Conservation (phyloP, 92 coral and sea anemone genomes). For the Virgularia gustaviana region DNA sequence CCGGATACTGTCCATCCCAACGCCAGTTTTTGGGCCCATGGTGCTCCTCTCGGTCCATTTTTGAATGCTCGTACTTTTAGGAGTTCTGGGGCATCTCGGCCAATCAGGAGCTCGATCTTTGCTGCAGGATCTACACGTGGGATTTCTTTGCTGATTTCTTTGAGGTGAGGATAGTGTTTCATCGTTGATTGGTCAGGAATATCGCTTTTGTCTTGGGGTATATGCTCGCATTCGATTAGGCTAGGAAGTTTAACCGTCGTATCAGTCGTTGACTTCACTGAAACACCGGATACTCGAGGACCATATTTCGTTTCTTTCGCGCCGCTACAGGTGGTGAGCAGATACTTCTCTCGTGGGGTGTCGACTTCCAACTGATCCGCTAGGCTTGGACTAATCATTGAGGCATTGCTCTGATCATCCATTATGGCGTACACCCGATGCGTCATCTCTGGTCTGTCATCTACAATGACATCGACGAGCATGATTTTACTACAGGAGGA, state of each 20-base stretch:
- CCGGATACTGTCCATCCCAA: no score
- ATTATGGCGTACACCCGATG: slow-evolving; percentile 46
- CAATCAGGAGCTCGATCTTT: background rate
- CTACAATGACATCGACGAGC: slow-evolving; percentile 39
- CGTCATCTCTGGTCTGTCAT: slow-evolving; percentile 19
- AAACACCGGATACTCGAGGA: slow-evolving; percentile 12
- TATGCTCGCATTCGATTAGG: slow-evolving; percentile 37
- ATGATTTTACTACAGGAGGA: slow-evolving; percentile 48
- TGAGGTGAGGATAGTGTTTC: slow-evolving; percentile 21
- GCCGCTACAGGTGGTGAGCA: slow-evolving; percentile 37
- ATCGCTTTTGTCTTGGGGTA: slow-evolving; percentile 47
- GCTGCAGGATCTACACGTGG: background rate
- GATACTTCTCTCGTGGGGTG: slow-evolving; percentile 45
- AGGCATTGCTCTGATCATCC: slow-evolving; percentile 52
- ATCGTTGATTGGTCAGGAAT: slow-evolving; percentile 32
- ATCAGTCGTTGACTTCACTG: slow-evolving; percentile 2
- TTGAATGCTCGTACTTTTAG: slow-evolving; percentile 3
- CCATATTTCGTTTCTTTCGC: slow-evolving; percentile 25
- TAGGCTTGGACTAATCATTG: slow-evolving; percentile 37
- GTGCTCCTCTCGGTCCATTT: no score
- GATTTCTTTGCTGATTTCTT: slow-evolving; percentile 14
- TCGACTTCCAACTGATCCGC: slow-evolving; percentile 40
- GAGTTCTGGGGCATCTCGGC: slow-evolving; percentile 9
- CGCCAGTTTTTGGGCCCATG: no score
- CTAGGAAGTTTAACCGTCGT: slow-evolving; percentile 3